Percentiles rank a stretch among this genome's conserved stretches.
Evolutionary conservation across 2,113 vertebrate species (phyloP).

Genomic region (Morphnarchus princeps): DNA sequence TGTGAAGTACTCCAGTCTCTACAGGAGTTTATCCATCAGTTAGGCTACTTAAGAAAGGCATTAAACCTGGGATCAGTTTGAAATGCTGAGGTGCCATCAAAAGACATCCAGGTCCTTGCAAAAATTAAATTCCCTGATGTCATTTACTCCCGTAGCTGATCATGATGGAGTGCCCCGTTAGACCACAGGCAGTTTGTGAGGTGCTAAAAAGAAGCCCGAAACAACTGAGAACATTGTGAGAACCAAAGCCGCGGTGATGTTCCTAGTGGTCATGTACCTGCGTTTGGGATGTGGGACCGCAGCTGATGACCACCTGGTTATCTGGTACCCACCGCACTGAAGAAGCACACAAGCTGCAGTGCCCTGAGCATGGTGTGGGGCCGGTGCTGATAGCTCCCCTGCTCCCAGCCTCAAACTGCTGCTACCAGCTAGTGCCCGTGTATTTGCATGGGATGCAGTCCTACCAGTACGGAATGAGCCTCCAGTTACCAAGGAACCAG

Average conservation of each 20-base stretch:
- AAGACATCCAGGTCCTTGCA: background rate
- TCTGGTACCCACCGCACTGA: background rate
- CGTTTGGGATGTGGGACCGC: background rate
- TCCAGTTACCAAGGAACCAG: background rate
- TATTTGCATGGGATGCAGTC: background rate
- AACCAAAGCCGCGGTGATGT: accelerated
- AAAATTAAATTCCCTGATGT: background rate
- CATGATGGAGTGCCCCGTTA: background rate
- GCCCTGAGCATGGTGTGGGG: background rate
- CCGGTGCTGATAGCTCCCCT: accelerated
- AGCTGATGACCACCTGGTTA: background rate
- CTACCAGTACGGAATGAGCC: background rate
- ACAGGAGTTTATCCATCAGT: background rate
- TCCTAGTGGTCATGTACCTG: background rate
- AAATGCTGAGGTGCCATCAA: background rate
- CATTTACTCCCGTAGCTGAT: background rate
- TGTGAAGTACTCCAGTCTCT: background rate
- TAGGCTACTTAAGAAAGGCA: background rate
- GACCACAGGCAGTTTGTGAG: background rate
- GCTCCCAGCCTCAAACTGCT: background rate
- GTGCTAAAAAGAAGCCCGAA: background rate
- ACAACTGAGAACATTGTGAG: background rate
- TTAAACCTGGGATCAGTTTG: background rate
- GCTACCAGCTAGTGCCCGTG: background rate
- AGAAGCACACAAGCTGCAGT: background rate